Evolutionary conservation across 2,797 vertebrate genomes (phyloP), one percentile per base, ranked within the genome.

Genomic region (Calcarius lapponicus): DNA sequence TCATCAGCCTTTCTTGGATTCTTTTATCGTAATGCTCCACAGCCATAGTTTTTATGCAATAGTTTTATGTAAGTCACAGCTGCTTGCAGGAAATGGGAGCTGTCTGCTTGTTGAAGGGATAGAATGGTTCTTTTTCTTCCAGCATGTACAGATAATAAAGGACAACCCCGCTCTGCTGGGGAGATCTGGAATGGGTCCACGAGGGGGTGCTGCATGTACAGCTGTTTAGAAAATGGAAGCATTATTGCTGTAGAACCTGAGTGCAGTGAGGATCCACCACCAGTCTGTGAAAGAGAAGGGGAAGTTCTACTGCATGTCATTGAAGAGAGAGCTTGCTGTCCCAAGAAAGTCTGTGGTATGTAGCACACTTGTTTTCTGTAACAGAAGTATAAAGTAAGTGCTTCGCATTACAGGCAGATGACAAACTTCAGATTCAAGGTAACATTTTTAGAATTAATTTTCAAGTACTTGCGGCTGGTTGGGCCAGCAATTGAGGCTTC

Each of bases 91-190:
- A 69, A 45, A 66, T 56, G 47, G 70, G 18, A 2, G 1, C 26
- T 58, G 17, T 66, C 51, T 50, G 8, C 12, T 53, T 72, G 13
- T 57, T 42, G 61, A 80, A 95, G 42, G 13, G 34, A 31, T 74
- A 15, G 66, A 50, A 86, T 53, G 5, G 64, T 38, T 88, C 79
- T 76, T 80, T 79, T 53, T 62, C 56, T 92, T 67, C 40, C 94
- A 99, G 99, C 98, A 13, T 99, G 99, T 92, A 99, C 99, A 67
- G 99, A 99, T 93, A 98, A 98, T 69, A 98, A 98, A 56, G 99
- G 98, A 25, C 98, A 97, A 26, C 99, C 99, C 3, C 98, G 79
- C 22, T 97, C 98, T 64, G 98, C 98, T 21, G 99, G 98, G 29
- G 99, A 99, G 95, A 96, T 98, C 94, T 99, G 99, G 99, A 99